Conservation (phyloP, 2,888 invertebrate genomes). For the Thymelicus acteon region DNA sequence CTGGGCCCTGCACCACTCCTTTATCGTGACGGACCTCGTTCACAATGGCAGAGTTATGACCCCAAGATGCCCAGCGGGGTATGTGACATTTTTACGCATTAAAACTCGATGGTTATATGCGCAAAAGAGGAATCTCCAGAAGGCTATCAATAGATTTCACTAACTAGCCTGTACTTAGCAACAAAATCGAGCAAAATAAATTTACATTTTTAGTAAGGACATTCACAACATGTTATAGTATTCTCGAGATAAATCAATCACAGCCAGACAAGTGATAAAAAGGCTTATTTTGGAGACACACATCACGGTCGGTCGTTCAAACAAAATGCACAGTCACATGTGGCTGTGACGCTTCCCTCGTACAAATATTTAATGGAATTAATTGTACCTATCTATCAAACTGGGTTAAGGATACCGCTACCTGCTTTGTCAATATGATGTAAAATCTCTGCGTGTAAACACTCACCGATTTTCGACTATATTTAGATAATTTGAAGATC, state of each 20-base stretch:
- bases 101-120: too few species aligned
- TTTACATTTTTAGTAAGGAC: conserved; percentile 35
- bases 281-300: conserved; percentile 53
- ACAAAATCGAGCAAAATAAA: conserved; percentile 23
- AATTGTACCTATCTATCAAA: conserved; percentile 51
- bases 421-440: conserved; percentile 34
- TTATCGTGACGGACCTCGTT: too few species aligned
- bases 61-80: too few species aligned
- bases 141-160: too few species aligned
- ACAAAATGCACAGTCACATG: conserved; percentile 66
- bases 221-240: conserved; percentile 39
- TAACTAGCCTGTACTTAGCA: not conserved
- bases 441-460: conserved; percentile 27
- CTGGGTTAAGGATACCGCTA: conserved; percentile 54
- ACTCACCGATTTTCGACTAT: conserved; percentile 30
- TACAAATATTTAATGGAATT: conserved; percentile 58
- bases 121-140: too few species aligned
- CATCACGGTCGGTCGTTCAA: conserved; percentile 54
- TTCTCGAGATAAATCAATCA: conserved; percentile 78
- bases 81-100: too few species aligned
- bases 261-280: conserved; percentile 63
- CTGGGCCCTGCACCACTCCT: too few species aligned
- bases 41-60: too few species aligned
- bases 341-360: conserved; percentile 54
- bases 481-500: conserved; percentile 9